phyloP scores from a whole-genome alignment of 2,113 vertebrate species.

The Dipodomys spectabilis region DNA sequence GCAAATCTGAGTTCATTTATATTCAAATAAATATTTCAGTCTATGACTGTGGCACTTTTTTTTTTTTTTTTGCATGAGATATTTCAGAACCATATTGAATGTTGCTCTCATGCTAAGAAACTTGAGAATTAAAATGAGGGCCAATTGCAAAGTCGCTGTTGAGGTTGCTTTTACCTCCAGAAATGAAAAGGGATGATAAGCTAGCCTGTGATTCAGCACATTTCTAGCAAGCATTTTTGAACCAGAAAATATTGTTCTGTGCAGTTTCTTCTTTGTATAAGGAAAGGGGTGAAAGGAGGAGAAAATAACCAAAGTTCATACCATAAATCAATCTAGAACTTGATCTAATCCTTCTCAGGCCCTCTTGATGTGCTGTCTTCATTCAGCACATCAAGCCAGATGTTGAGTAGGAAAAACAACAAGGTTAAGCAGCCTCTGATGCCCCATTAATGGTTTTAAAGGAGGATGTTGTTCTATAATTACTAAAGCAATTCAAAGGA shows the following conservation, averaged over 20 bases:
- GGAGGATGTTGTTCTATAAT: background rate
- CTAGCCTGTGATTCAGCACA: slow-evolving; percentile 73
- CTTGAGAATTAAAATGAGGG: slow-evolving; percentile 81
- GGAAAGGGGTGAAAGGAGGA: background rate
- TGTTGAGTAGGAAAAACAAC: background rate
- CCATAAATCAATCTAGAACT: background rate
- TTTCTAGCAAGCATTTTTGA: slow-evolving; percentile 44
- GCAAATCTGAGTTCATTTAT: slow-evolving; percentile 82
- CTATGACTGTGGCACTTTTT: slow-evolving; percentile 82
- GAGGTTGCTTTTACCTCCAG: slow-evolving; percentile 75
- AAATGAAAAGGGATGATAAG: slow-evolving; percentile 56
- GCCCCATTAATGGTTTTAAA: background rate
- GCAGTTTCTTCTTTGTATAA: background rate
- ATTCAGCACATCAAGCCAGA: background rate
- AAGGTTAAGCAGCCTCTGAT: background rate
- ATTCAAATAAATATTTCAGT: slow-evolving; percentile 85
- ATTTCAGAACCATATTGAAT: slow-evolving; percentile 82
- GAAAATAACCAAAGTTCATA: background rate
- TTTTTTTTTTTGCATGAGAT: slow-evolving; percentile 81
- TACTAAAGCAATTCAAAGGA: background rate
- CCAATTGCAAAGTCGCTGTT: slow-evolving; percentile 77
- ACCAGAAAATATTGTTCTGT: background rate
- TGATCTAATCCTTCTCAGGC: background rate
- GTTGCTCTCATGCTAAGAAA: slow-evolving; percentile 80
- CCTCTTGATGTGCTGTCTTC: background rate